Evolutionary conservation across 1,140 invertebrate species (phyloP).

Genomic region (Apis dorsata): DNA sequence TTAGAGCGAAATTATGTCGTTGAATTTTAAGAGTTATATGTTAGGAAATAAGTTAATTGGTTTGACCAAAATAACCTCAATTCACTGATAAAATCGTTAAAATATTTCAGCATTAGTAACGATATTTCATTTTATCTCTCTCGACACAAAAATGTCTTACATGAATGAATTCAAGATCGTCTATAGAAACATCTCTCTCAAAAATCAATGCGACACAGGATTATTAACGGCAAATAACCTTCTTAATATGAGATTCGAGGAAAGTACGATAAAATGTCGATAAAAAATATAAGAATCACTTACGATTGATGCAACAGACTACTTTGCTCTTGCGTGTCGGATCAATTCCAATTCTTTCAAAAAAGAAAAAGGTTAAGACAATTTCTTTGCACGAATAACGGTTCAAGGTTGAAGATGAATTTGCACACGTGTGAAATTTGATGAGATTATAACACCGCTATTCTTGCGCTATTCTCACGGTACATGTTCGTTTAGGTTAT

Average conservation of each 20-base stretch:
- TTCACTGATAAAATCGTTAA: not conserved
- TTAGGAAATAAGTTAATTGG: no score
- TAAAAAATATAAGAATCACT: not conserved
- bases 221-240: not conserved
- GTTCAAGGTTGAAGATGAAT: not conserved
- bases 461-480: not conserved
- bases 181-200: not conserved
- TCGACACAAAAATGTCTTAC: not conserved
- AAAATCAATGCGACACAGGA: slow-evolving; percentile 9
- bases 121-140: not conserved
- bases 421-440: not conserved
- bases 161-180: not conserved
- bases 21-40: no score
- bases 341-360: not conserved
- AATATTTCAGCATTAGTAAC: not conserved
- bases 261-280: not conserved
- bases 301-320: not conserved
- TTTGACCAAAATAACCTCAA: not conserved
- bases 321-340: not conserved
- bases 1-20: no score
- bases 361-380: no score
- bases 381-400: not conserved
- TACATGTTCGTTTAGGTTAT: not conserved
- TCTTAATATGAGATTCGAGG: not conserved
- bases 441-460: not conserved